These are phyloP conservation scores for Paramormyrops hopkinsi DNA, from an alignment of 2,797 vertebrate genomes.

Conservation along the genomic window DNA sequence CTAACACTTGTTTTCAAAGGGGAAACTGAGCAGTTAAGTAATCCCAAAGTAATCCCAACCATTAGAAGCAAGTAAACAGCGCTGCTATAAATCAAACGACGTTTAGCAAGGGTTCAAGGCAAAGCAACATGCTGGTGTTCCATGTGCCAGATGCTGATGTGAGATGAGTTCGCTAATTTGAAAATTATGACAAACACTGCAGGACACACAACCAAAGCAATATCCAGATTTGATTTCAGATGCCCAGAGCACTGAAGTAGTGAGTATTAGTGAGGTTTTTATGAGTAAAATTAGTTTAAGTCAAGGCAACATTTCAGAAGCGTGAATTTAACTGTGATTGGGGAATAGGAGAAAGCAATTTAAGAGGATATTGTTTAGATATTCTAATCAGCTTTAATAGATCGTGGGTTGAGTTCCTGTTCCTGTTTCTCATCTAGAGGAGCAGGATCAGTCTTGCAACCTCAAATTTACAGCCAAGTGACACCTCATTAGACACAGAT, in stretches of 20 bases:
- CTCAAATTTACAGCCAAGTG: not conserved
- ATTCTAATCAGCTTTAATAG: not conserved
- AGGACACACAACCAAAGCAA: not conserved
- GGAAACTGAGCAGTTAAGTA: not conserved
- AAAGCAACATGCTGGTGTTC: not conserved
- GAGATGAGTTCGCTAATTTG: not conserved
- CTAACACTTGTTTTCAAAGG: not conserved
- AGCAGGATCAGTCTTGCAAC: not conserved
- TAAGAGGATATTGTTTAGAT: not conserved
- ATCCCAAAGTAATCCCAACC: not conserved
- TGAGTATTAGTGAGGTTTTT: not conserved
- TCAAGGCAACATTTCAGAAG: not conserved
- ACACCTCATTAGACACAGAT: not conserved
- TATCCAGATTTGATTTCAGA: constrained; percentile 4
- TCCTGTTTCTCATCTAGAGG: not conserved
- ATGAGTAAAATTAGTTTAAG: not conserved
- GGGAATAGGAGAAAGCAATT: not conserved
- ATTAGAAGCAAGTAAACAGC: not conserved
- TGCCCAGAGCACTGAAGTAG: not conserved
- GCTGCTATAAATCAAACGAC: not conserved
- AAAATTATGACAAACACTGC: not conserved
- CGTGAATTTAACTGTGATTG: not conserved
- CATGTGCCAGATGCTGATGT: not conserved
- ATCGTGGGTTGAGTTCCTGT: not conserved
- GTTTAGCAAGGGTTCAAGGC: not conserved